These are phyloP conservation scores for Chromobotia macracanthus DNA, from an alignment of 2,797 vertebrate genomes.

Conservation along the genomic window DNA sequence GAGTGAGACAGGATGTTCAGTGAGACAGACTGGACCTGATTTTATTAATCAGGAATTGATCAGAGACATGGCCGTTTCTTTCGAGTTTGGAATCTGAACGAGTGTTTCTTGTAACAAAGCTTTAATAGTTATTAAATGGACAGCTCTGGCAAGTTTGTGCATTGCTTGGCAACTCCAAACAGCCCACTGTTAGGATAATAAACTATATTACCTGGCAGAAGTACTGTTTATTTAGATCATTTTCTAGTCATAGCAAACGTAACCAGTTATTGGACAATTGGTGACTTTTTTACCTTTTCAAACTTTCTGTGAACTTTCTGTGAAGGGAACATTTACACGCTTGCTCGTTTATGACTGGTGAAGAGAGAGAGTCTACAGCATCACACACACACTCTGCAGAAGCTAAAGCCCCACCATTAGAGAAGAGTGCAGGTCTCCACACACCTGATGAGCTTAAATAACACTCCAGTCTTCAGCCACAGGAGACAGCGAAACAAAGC, in stretches of 20 bases:
- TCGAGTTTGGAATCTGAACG: neutral
- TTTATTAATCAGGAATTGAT: neutral
- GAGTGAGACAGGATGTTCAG: neutral
- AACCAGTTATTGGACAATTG: neutral
- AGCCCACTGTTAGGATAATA: too few relatives aligned
- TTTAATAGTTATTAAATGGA: neutral
- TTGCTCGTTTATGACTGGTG: too few relatives aligned
- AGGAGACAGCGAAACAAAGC: conserved; percentile 45
- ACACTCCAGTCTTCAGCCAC: conserved; percentile 31
- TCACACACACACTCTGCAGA: conserved; percentile 18
- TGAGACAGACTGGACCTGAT: neutral
- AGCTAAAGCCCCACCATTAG: conserved; percentile 40
- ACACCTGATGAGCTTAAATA: conserved; percentile 50
- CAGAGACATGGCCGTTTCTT: too few relatives aligned
- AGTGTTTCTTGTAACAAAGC: neutral
- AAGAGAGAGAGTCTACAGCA: neutral
- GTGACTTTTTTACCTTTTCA: neutral
- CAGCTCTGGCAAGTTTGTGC: neutral
- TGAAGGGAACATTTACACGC: too few relatives aligned
- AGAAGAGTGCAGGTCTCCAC: conserved; percentile 12
- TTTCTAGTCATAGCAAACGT: neutral
- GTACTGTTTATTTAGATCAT: neutral
- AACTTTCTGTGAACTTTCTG: neutral
- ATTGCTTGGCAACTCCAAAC: neutral
- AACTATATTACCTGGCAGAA: neutral